A percentile compares a stretch with the other conserved stretches of the same genome.
phyloP scores from a whole-genome alignment of 1,140 invertebrate genomes.

The Antheraea pernyi region DNA sequence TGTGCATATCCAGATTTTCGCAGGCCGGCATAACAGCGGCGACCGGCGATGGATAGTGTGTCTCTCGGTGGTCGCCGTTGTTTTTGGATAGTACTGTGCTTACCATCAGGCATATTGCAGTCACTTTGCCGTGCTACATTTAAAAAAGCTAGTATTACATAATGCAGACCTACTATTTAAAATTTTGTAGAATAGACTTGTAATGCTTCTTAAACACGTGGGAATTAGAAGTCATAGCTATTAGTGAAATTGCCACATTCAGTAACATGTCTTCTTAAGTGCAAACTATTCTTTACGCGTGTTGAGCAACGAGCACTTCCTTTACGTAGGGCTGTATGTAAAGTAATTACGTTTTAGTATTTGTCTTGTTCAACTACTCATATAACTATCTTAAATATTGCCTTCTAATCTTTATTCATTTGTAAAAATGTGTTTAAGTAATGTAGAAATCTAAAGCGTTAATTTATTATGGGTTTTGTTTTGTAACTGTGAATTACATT shows the following conservation, averaged over 20 bases:
- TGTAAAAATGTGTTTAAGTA: not conserved
- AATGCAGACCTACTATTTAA: too few species aligned
- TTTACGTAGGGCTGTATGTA: slow-evolving; percentile 7
- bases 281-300: slow-evolving; percentile 17
- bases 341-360: not conserved
- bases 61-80: too few species aligned
- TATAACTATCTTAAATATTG: not conserved
- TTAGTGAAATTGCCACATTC: slow-evolving; percentile 12
- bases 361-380: not conserved
- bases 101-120: too few species aligned
- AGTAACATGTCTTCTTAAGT: slow-evolving; percentile 19
- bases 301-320: slow-evolving; percentile 10
- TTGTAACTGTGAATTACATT: not conserved
- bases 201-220: not conserved
- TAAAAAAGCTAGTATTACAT: too few species aligned
- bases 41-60: too few species aligned
- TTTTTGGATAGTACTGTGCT: too few species aligned
- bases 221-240: not conserved
- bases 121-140: too few species aligned
- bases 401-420: not conserved
- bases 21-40: too few species aligned
- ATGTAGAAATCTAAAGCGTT: not conserved
- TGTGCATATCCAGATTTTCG: too few species aligned
- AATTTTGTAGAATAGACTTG: not conserved
- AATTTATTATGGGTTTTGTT: not conserved